A percentile compares a stretch with the other conserved stretches of the same genome.
These are phyloP conservation scores for Xenopus petersii DNA, from an alignment of 2,797 vertebrate species.

Conservation along the genomic window DNA sequence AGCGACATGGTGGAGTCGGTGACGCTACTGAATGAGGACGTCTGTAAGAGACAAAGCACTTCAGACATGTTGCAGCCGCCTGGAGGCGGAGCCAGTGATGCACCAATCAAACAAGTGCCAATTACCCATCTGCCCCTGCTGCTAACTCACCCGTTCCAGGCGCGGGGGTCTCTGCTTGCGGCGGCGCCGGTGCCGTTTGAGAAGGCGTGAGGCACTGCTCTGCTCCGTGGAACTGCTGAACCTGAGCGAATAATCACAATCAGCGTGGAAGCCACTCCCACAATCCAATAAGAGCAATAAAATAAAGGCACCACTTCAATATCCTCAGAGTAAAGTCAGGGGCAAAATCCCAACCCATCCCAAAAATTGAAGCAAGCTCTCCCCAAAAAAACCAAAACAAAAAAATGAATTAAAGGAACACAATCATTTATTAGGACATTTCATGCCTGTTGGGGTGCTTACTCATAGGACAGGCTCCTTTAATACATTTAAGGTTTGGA, in stretches of 20 bases:
- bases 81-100: no score
- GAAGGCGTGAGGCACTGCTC: constrained; percentile 83
- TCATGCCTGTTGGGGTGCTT: background rate
- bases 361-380: no score
- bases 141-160: constrained; percentile 76
- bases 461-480: background rate
- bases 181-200: constrained; percentile 84
- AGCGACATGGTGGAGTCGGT: constrained; percentile 92
- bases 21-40: constrained; percentile 89
- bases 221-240: constrained; percentile 91
- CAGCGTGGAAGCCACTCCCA: no score
- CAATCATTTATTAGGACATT: background rate
- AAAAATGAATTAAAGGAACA: no score
- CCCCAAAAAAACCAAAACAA: no score
- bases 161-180: constrained; percentile 87
- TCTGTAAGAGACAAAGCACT: constrained; percentile 59
- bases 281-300: no score
- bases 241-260: constrained; percentile 55
- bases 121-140: no score
- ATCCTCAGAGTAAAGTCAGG: no score
- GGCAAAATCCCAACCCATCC: no score
- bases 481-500: no score
- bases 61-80: background rate
- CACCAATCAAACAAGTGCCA: no score
- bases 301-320: no score